phyloP scores from a whole-genome alignment of 2,113 vertebrate genomes.

The Cynopterus brachyotis region DNA sequence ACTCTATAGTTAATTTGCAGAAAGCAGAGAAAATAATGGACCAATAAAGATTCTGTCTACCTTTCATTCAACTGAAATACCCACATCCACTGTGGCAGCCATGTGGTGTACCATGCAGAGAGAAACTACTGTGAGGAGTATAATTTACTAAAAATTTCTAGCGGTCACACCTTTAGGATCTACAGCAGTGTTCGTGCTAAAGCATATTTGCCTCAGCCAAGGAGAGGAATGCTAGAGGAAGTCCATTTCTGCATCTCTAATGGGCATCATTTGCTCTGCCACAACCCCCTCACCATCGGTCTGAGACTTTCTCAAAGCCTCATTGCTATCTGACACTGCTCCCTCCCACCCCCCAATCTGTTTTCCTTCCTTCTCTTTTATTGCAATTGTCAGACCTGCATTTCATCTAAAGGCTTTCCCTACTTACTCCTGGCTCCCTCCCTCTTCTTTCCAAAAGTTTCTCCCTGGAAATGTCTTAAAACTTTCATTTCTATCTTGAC shows the following conservation, averaged over 20 bases:
- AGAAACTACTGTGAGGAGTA: background rate
- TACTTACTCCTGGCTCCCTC: background rate
- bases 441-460: background rate
- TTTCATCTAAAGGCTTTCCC: background rate
- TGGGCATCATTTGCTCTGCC: background rate
- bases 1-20: background rate
- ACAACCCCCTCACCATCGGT: accelerated
- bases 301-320: background rate
- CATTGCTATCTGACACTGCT: background rate
- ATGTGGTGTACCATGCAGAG: background rate
- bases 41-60: background rate
- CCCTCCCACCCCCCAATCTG: too few species aligned
- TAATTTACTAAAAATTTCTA: background rate
- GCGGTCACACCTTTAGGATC: background rate
- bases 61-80: background rate
- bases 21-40: background rate
- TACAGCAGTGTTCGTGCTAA: background rate
- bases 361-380: background rate
- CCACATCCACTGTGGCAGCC: background rate
- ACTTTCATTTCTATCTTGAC: background rate
- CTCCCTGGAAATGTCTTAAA: background rate
- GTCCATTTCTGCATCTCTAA: background rate
- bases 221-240: background rate
- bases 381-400: background rate
- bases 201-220: background rate